Evolutionary conservation across 1,140 invertebrate species (phyloP), one percentile per base, ranked within the genome.

Genomic region (Muscidifurax raptorellus): DNA sequence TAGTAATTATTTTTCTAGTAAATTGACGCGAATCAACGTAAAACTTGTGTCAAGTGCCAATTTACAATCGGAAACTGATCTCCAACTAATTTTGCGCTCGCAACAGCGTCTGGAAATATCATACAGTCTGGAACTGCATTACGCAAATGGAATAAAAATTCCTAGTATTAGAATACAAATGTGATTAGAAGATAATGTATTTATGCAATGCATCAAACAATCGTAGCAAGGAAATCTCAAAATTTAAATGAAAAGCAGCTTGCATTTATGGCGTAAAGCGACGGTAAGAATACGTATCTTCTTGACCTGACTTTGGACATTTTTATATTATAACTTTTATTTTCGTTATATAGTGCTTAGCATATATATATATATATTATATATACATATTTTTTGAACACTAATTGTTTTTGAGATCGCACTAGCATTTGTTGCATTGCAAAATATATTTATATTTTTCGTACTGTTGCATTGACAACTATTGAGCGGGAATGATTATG

Each of bases 361-460:
- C 22, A 13, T 72, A n/a, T 47, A 12, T n/a, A n/a, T n/a, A n/a
- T n/a, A 13, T 59, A n/a, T 59, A 59, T 59, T 59, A 59, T 59
- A 59, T 1, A 59, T n/a, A 32, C 15, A 59, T 59, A 59, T 59
- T 59, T 59, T 59, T 22, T 59, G n/a, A 59, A 22, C 6, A 59
- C 15, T 59, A 6, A 59, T 59, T 59, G 18, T 59, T 59, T 59
- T 59, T 59, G 52, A 59, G 52, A 59, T 59, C 52, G 4, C 32
- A 75, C 40, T 52, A 79, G 64, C 67, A 80, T 84, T 75, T 80
- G 77, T 67, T 84, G 83, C 83, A 84, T 84, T 84, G 77, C 78
- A 75, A 84, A 79, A 84, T 84, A 84, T 80, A 84, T 75, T 84
- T 80, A 78, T 83, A 79, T 83, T 83, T 77, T 83, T 83, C 44